Conservation (phyloP, 1,140 invertebrate genomes). For the Drosophila nikananu region DNA sequence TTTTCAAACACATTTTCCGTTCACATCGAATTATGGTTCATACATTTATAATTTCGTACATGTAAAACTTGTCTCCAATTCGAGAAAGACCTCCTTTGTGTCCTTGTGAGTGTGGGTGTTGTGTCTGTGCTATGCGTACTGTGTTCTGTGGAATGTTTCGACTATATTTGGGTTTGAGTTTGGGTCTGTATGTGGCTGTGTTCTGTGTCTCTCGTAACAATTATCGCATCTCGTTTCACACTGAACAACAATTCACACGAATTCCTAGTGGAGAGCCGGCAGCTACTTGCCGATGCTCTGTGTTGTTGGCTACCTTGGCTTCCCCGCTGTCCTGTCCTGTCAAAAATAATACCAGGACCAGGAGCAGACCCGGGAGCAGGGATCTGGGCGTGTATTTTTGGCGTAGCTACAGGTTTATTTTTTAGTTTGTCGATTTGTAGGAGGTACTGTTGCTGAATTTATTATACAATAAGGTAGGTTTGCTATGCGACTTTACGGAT, state of each 20-base stretch:
- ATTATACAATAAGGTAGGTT: conserved; percentile 51
- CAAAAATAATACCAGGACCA: conserved; percentile 62
- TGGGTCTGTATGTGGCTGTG: conserved; percentile 15
- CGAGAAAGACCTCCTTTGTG: conserved; percentile 16
- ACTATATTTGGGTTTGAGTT: conserved; percentile 16
- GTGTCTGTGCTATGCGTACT: conserved; percentile 33
- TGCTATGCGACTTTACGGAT: conserved; percentile 37
- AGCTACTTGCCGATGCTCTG: conserved; percentile 23
- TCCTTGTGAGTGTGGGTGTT: conserved; percentile 18
- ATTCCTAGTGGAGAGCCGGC: conserved; percentile 36
- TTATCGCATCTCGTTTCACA: conserved; percentile 58
- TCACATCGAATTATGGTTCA: conserved; percentile 54
- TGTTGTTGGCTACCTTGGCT: conserved; percentile 22
- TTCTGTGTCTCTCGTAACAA: conserved; percentile 61
- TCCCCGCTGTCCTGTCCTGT: conserved; percentile 35
- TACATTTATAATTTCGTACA: conserved; percentile 37
- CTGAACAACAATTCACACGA: conserved; percentile 67
- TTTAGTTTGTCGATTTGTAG: conserved; percentile 30
- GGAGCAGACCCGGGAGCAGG: conserved; percentile 8
- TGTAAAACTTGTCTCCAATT: conserved; percentile 47
- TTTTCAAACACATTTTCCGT: conserved; percentile 57
- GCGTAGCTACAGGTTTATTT: conserved; percentile 47
- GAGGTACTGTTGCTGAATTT: conserved; percentile 68
- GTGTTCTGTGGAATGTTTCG: conserved; percentile 39
- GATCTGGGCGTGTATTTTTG: conserved; percentile 17